A percentile compares a stretch with the other conserved stretches of the same genome.
Conservation (phyloP, 1,140 invertebrate genomes). For the Matsumurasca onukii region DNA sequence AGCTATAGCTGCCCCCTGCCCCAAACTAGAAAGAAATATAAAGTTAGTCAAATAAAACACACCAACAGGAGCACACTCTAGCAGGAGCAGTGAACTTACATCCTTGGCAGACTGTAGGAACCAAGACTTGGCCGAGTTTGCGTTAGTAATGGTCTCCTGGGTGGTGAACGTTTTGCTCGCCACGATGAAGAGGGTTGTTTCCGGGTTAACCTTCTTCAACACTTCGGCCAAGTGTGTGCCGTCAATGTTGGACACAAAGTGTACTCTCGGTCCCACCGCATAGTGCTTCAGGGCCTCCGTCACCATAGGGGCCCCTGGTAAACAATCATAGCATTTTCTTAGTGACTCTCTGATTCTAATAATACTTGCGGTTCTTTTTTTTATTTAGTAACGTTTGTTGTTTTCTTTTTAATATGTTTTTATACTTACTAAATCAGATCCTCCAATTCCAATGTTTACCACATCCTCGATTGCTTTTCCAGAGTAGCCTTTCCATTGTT, state of each 20-base stretch:
- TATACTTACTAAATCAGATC: conserved; percentile 84
- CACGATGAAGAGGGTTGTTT: conserved; percentile 96
- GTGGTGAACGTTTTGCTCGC: conserved; percentile 99
- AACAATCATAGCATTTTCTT: conserved; percentile 36
- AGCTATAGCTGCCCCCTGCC: no score
- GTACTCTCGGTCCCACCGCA: conserved; percentile 82
- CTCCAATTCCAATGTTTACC: conserved; percentile 99
- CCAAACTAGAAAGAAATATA: no score
- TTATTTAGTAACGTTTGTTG: neutral
- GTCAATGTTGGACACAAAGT: conserved; percentile 99
- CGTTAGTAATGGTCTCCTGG: conserved; percentile 99
- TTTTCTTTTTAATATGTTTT: neutral
- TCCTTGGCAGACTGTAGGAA: conserved; percentile 85
- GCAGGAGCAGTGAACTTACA: conserved; percentile 66
- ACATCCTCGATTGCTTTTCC: conserved; percentile 97
- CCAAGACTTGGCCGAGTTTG: conserved; percentile 95
- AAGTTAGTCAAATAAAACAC: no score
- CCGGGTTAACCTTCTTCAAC: conserved; percentile 86
- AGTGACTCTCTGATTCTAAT: neutral
- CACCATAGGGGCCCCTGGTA: conserved; percentile 94
- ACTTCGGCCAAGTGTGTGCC: conserved; percentile 97
- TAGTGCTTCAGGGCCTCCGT: conserved; percentile 96
- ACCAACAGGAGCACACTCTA: no score
- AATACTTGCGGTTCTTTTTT: neutral
- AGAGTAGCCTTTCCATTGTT: conserved; percentile 85